Evolutionary conservation across 2,888 invertebrate genomes (phyloP).

Genomic region (Nowickia ferox): DNA sequence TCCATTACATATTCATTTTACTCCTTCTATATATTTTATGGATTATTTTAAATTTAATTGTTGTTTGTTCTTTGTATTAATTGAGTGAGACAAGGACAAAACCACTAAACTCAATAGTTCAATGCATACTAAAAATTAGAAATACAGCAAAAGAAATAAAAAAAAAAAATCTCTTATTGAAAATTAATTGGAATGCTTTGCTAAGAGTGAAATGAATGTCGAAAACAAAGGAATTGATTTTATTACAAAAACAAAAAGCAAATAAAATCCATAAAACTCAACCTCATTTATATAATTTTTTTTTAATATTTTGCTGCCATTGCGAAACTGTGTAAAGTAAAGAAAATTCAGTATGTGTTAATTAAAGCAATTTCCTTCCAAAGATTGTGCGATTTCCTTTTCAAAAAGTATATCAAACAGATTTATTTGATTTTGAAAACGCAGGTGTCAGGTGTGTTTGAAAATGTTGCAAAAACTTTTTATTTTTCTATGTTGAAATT

Average conservation of each 20-base stretch:
- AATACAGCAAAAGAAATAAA: neutral
- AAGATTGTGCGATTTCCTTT: constrained; percentile 52
- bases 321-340: constrained; percentile 16
- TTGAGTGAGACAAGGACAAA: constrained; percentile 55
- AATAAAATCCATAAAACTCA: constrained; percentile 22
- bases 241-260: neutral
- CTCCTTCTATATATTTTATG: constrained; percentile 4
- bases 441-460: constrained; percentile 63
- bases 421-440: constrained; percentile 5
- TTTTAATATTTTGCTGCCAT: neutral
- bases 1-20: neutral
- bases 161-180: constrained; percentile 8
- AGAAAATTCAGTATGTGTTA: constrained; percentile 48
- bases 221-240: constrained; percentile 42
- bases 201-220: constrained; percentile 44
- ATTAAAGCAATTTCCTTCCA: constrained; percentile 63
- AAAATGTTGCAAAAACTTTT: constrained; percentile 19
- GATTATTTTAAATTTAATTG: constrained; percentile 59
- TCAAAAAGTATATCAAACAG: constrained; percentile 37
- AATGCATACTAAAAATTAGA: constrained; percentile 12
- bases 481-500: constrained; percentile 17
- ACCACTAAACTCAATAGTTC: constrained; percentile 26
- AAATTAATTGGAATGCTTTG: constrained; percentile 61
- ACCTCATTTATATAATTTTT: constrained; percentile 19
- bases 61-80: constrained; percentile 49